phyloP scores from a whole-genome alignment of 2,888 invertebrate species.

The Allolobophora icterica region DNA sequence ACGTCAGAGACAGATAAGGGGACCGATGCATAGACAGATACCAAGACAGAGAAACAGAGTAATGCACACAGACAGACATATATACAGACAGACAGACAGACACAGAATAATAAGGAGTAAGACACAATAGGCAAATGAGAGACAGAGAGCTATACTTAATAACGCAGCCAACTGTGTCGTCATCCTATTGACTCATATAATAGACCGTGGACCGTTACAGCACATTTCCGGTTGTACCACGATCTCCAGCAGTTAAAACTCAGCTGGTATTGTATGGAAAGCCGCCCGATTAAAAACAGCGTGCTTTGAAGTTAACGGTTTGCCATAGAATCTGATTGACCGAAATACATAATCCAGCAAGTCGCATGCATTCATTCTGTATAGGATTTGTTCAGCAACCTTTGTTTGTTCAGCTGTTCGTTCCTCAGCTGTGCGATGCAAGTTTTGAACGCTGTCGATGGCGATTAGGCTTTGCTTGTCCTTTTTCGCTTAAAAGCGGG shows the following conservation, averaged over 20 bases:
- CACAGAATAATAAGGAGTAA: neutral
- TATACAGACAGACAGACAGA: neutral
- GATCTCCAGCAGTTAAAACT: too few species aligned
- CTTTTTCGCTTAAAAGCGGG: neutral
- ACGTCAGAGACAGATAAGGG: neutral
- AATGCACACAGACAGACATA: neutral
- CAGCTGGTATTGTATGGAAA: neutral
- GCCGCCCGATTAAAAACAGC: neutral
- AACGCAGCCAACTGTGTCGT: neutral
- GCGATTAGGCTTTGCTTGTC: neutral
- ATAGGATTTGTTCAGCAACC: neutral
- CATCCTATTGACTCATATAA: neutral
- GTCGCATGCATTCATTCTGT: neutral
- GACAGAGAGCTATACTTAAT: neutral
- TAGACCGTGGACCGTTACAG: neutral
- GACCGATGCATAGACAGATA: too few species aligned
- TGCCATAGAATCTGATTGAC: neutral
- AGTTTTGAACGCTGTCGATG: neutral
- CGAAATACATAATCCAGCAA: neutral
- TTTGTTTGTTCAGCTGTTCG: neutral
- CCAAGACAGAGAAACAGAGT: neutral
- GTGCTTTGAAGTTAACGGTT: neutral
- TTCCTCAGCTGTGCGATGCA: neutral
- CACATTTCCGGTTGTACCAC: too few species aligned
- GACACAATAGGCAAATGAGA: too few species aligned